Conservation (phyloP, 1,140 invertebrate species). For the Maniola jurtina region DNA sequence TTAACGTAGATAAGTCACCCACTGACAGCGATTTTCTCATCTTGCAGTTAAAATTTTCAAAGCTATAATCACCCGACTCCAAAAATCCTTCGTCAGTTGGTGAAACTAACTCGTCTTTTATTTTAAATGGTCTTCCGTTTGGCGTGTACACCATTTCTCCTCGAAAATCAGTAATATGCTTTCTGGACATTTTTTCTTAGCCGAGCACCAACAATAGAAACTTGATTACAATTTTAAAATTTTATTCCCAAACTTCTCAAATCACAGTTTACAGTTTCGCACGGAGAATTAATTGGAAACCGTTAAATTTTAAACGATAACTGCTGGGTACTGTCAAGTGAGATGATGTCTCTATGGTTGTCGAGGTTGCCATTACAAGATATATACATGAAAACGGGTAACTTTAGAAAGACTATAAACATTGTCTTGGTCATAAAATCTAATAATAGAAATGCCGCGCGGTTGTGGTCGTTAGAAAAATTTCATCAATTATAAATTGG, state of each 20-base stretch:
- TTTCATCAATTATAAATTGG: no score
- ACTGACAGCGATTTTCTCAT: conserved; percentile 69
- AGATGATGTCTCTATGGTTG: neutral
- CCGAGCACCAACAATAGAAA: no score
- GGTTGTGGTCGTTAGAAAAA: no score
- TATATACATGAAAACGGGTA: neutral
- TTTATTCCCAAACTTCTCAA: neutral
- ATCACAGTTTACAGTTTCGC: neutral
- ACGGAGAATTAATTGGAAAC: no score
- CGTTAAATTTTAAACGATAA: no score
- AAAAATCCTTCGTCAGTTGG: conserved; percentile 60
- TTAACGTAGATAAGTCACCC: conserved; percentile 57
- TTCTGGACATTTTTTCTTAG: conserved; percentile 50
- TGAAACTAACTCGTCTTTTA: conserved; percentile 63
- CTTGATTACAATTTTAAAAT: no score
- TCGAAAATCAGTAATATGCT: conserved; percentile 59
- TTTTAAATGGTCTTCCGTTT: conserved; percentile 39
- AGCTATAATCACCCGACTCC: conserved; percentile 43
- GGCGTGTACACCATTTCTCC: conserved; percentile 59
- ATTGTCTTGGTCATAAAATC: neutral
- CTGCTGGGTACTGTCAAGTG: no score
- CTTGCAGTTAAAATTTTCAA: conserved; percentile 40
- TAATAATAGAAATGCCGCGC: no score
- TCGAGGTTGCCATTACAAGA: neutral
- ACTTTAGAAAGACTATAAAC: neutral